Evolutionary conservation across 2,113 vertebrate species (phyloP), one percentile per base, ranked within the genome.

Genomic region (Trogon melanurus): DNA sequence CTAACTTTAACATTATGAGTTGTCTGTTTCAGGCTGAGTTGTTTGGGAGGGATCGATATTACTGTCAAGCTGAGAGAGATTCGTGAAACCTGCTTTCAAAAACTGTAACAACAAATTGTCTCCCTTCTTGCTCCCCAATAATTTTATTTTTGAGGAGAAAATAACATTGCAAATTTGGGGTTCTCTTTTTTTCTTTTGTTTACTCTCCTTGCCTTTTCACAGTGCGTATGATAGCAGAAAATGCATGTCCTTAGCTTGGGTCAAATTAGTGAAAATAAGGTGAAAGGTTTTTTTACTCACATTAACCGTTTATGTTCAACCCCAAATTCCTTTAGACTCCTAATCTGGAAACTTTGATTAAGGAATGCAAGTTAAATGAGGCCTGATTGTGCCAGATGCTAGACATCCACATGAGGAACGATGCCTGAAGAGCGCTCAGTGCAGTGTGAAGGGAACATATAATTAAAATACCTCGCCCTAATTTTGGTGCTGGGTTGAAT

Each of bases 11-110:
- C 70, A 25, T 86, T 91, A 62, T 74, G 93, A 93, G 85, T 83
- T 91, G 51, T 74, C 75, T 85, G 26, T 95, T 94, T 96, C 95
- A 80, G 74, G 54, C 74, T 93, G 85, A 91, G 75, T 80, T 66
- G 85, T 83, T 94, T 86, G 80, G 64, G 82, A 94, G 90, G 72
- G 88, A 71, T 78, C 5, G 1, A 69, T 83, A 60, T 82, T 80
- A 74, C 82, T 93, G 60, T 93, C 88, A 94, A 78, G 51, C 64
- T 3, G 14, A 88, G 88, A 83, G 78, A 80, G 58, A 83, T 73
- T 85, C 47, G n/a, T 60, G 79, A 83, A 93, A 81, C 73, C 32
- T 6, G 6, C 70, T 80, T 86, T 91, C 74, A 88, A 75, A 70
- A 66, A n/a, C 62, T 47, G 22, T 50, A 74, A 56, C 29, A 80